Evolutionary conservation across 2,113 vertebrate genomes (phyloP).

Genomic region (Dunckerocampus dactyliophorus): DNA sequence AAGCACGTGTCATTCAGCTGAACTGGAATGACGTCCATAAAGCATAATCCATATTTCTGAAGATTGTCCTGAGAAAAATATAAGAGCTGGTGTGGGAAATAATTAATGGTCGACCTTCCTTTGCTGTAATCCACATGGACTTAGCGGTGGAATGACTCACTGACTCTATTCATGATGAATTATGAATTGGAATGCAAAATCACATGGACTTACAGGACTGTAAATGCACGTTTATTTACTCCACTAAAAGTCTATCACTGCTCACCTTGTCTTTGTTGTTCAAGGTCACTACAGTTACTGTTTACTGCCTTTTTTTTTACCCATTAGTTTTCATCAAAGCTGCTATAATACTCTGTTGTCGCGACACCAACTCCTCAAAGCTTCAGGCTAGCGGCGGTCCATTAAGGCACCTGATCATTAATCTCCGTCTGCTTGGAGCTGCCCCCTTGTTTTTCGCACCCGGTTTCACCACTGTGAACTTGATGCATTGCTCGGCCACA

Average conservation of each 20-base stretch:
- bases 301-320: neutral
- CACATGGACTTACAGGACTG: neutral
- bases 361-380: neutral
- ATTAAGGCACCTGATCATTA: conserved; percentile 1
- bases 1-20: conserved; percentile 11
- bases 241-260: neutral
- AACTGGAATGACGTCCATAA: conserved; percentile 24
- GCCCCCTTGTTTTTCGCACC: conserved; percentile 1
- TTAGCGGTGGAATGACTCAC: conserved; percentile 51
- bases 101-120: conserved; percentile 52
- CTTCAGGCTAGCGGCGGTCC: neutral
- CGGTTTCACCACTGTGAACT: neutral
- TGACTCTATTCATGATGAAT: conserved; percentile 20
- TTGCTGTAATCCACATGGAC: conserved; percentile 57
- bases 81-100: conserved; percentile 49
- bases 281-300: conserved; percentile 1
- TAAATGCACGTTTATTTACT: too few relatives aligned
- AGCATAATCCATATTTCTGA: conserved; percentile 44
- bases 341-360: neutral
- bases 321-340: conserved; percentile 2
- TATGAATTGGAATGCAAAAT: conserved; percentile 5
- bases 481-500: neutral
- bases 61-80: conserved; percentile 39
- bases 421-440: conserved; percentile 8
- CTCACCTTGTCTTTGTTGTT: conserved; percentile 3